Evolutionary conservation across 2,888 invertebrate species (phyloP).

Genomic region (Alsophila aescularia): DNA sequence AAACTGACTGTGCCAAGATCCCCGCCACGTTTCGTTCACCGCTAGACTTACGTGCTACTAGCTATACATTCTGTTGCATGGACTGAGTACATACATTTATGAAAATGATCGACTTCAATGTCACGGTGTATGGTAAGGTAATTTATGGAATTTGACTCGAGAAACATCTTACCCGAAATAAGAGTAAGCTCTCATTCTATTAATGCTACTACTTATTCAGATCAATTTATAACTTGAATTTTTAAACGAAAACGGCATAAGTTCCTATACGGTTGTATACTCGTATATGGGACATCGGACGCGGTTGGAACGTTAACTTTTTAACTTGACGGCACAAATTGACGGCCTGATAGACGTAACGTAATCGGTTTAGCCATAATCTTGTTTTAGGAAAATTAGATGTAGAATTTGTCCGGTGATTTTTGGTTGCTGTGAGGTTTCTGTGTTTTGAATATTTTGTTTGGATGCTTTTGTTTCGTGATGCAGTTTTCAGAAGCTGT

Average conservation of each 20-base stretch:
- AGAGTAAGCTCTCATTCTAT: not conserved
- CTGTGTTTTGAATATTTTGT: not conserved
- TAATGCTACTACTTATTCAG: constrained; percentile 58
- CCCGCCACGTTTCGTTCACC: too few species aligned
- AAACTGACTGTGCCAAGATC: too few species aligned
- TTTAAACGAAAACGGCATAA: constrained; percentile 52
- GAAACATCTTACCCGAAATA: not conserved
- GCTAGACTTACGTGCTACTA: too few species aligned
- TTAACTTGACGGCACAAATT: constrained; percentile 34
- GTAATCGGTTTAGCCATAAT: constrained; percentile 34
- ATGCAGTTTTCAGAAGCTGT: too few species aligned
- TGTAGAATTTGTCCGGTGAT: constrained; percentile 10
- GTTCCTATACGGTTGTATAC: constrained; percentile 2
- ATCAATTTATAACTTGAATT: constrained; percentile 58
- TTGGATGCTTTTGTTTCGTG: too few species aligned
- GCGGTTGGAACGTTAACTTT: constrained; percentile 35
- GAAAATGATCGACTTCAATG: too few species aligned
- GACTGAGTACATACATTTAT: too few species aligned
- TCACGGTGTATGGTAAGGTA: too few species aligned
- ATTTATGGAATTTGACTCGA: not conserved
- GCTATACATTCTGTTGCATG: too few species aligned
- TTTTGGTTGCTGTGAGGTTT: not conserved
- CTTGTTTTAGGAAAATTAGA: constrained; percentile 31
- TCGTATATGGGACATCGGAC: constrained; percentile 21
- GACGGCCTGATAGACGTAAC: constrained; percentile 38